Evolutionary conservation across 2,113 vertebrate species (phyloP), one percentile per base, ranked within the genome.

Genomic region (Synchiropus splendidus): DNA sequence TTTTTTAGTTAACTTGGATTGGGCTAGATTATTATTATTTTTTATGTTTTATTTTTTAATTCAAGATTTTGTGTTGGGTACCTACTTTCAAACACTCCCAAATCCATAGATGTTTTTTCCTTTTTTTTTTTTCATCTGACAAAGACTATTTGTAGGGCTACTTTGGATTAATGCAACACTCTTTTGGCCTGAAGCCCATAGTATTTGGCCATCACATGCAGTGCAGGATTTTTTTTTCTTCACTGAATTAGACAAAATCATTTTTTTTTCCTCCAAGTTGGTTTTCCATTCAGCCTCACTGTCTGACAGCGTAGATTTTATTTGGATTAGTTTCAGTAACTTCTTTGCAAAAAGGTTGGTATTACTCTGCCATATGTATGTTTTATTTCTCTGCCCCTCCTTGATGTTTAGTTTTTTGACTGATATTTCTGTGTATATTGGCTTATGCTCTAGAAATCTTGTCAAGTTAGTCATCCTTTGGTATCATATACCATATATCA

Each of bases 291-390:
- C 39, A 45, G 66, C 60, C 72, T 92, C 90, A 88, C 79, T 83
- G 92, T 94, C 90, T 94, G 77, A 82, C 92, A 90, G 88, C 89
- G 92, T 96, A 95, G 89, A 89, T 94, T 97, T 80, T 94, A 97
- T 95, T 92, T 90, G 92, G 92, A 97, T 93, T 96, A 95, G 90
- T 90, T 92, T 93, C 87, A 87, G 88, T 96, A 93, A 92, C 94
- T 87, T 87, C 92, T 95, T 88, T 89, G 86, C 81, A 78, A 97
- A 94, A 97, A 98, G 94, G 94, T 98, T 98, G 93, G 94, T 98
- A 98, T 86, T 97, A 87, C 89, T 87, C 88, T 97, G 91, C 90
- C 89, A 88, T 93, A 85, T 92, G 89, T 91, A 88, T 93, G 85
- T 52, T 92, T 67, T 88, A 88, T 85, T 86, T 83, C 83, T 86